These are phyloP conservation scores for Archivesica marissinica DNA, from an alignment of 1,140 invertebrate species.

Conservation along the genomic window DNA sequence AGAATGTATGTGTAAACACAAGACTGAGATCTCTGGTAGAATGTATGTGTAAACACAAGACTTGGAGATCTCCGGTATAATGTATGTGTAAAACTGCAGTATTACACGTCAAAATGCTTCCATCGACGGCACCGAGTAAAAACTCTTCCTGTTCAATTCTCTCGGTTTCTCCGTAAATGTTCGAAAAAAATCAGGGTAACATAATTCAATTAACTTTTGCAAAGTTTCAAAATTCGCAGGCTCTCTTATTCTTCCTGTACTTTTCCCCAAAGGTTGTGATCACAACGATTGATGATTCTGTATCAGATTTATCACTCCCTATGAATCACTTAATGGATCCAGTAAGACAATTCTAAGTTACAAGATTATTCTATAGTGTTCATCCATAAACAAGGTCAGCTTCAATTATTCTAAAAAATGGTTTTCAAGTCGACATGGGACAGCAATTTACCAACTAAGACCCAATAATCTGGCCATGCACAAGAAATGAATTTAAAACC, in stretches of 20 bases:
- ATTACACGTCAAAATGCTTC: too few species aligned
- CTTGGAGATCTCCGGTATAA: too few species aligned
- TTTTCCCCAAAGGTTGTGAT: not conserved
- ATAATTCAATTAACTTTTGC: not conserved
- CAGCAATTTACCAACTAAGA: slow-evolving; percentile 35
- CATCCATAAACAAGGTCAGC: slow-evolving; percentile 6
- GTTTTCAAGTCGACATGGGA: slow-evolving; percentile 37
- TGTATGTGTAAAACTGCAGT: too few species aligned
- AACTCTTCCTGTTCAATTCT: too few species aligned
- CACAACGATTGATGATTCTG: not conserved
- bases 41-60: too few species aligned
- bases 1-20: too few species aligned
- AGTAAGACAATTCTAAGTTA: not conserved
- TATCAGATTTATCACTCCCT: not conserved
- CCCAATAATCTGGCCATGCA: slow-evolving; percentile 32
- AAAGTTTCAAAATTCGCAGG: not conserved
- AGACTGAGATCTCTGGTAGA: too few species aligned
- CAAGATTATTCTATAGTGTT: slow-evolving; percentile 24
- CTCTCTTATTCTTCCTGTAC: not conserved
- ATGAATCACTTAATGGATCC: not conserved
- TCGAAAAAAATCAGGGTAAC: too few species aligned
- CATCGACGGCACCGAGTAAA: too few species aligned
- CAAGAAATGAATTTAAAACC: slow-evolving; percentile 33
- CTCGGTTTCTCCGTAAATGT: too few species aligned
- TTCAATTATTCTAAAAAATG: slow-evolving; percentile 38